phyloP scores from a whole-genome alignment of 2,113 vertebrate genomes.

The Mugil cephalus region DNA sequence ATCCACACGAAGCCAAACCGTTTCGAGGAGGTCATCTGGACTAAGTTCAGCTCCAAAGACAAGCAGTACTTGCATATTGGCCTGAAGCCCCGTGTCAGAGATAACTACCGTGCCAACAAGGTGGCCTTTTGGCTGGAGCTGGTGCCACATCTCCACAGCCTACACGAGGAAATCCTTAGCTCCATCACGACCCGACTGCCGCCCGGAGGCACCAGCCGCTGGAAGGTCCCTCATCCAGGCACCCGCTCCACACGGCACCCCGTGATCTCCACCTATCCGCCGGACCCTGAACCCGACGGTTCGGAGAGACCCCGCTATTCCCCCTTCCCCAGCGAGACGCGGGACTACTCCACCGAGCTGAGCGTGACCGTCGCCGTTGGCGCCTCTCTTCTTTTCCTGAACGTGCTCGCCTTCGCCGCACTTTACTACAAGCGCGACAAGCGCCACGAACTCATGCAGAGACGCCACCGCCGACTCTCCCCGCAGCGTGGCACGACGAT shows the following conservation, averaged over 20 bases:
- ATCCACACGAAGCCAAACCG: slow-evolving; percentile 99
- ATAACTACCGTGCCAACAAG: slow-evolving; percentile 99
- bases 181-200: slow-evolving; percentile 92
- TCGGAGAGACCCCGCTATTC: slow-evolving; percentile 87
- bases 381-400: slow-evolving; percentile 96
- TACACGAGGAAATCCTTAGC: slow-evolving; percentile 89
- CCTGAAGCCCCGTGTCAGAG: slow-evolving; percentile 97
- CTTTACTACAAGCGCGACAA: slow-evolving; percentile 99
- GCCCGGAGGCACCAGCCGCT: slow-evolving; percentile 85
- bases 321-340: slow-evolving; percentile 92
- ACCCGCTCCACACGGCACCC: slow-evolving; percentile 69
- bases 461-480: slow-evolving; percentile 87
- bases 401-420: slow-evolving; percentile 96
- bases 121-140: slow-evolving; percentile 99
- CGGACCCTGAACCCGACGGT: slow-evolving; percentile 88
- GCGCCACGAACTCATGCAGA: slow-evolving; percentile 94
- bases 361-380: slow-evolving; percentile 98
- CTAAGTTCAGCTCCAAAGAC: slow-evolving; percentile 98
- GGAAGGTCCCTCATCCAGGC: slow-evolving; percentile 79
- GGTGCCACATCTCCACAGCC: slow-evolving; percentile 96
- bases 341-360: slow-evolving; percentile 98
- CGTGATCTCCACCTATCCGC: slow-evolving; percentile 88
- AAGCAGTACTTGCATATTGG: slow-evolving; percentile 98
- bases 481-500: slow-evolving; percentile 88
- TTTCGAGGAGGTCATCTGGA: slow-evolving; percentile 99